Evolutionary conservation across 2,888 invertebrate genomes (phyloP).

Genomic region (Synergus itoensis): DNA sequence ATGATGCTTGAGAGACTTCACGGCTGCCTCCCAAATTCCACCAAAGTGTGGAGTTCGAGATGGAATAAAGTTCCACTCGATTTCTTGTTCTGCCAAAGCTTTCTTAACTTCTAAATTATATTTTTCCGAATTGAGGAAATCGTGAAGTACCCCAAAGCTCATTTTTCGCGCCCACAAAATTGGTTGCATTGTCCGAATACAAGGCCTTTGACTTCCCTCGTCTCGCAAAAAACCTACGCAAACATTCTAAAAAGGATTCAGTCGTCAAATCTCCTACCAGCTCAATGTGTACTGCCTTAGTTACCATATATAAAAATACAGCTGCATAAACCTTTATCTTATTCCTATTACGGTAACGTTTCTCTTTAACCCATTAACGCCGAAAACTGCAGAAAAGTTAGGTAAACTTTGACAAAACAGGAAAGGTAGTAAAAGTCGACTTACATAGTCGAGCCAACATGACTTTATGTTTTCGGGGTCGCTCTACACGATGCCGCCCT

Average conservation of each 20-base stretch:
- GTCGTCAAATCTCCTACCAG: slow-evolving; percentile 51
- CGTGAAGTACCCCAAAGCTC: no score
- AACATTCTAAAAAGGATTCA: slow-evolving; percentile 51
- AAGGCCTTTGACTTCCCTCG: slow-evolving; percentile 22
- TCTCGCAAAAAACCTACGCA: slow-evolving; percentile 49
- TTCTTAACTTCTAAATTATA: no score
- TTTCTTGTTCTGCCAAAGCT: no score
- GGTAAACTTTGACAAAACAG: no score
- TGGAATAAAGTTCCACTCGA: slow-evolving; percentile 37
- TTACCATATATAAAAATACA: slow-evolving; percentile 50
- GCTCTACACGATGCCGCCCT: no score
- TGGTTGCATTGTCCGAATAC: no score
- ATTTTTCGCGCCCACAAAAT: no score
- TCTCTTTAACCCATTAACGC: slow-evolving; percentile 56
- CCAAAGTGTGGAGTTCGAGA: slow-evolving; percentile 35
- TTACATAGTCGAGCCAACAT: no score
- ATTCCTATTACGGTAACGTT: slow-evolving; percentile 47
- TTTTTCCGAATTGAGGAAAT: no score
- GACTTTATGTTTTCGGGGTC: no score
- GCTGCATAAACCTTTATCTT: slow-evolving; percentile 50
- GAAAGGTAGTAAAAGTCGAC: no score
- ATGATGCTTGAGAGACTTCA: slow-evolving; percentile 40
- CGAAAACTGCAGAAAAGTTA: no score
- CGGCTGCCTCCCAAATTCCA: slow-evolving; percentile 36
- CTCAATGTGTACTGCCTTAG: slow-evolving; percentile 53